Conservation (phyloP, 2,888 invertebrate genomes). For the Scaptomyza parva region DNA sequence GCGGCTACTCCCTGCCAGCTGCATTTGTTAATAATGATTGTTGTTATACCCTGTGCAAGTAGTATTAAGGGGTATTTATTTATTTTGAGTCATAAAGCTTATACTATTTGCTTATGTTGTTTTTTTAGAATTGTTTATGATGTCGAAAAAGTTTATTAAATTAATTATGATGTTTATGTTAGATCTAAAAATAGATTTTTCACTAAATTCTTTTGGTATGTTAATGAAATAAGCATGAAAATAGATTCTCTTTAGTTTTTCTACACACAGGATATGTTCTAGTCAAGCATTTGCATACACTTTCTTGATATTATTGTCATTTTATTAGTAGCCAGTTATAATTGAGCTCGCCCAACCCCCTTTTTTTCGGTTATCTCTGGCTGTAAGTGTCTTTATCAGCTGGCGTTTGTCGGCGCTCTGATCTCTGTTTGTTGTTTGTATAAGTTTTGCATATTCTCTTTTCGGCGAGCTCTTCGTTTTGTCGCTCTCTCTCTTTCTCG, state of each 20-base stretch:
- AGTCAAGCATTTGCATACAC: neutral
- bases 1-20: conserved; percentile 29
- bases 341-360: conserved; percentile 42
- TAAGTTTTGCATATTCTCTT: conserved; percentile 32
- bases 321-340: conserved; percentile 44
- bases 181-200: neutral
- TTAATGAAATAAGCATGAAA: too few relatives aligned
- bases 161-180: neutral
- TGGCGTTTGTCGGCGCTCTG: conserved; percentile 30
- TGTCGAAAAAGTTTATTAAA: neutral
- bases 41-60: conserved; percentile 1
- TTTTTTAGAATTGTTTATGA: too few relatives aligned
- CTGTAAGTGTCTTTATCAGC: conserved; percentile 19
- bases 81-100: too few relatives aligned
- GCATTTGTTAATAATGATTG: conserved; percentile 28
- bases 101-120: too few relatives aligned
- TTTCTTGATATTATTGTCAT: conserved; percentile 5
- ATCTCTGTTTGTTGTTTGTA: conserved; percentile 30
- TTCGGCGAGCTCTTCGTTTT: conserved; percentile 11
- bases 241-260: too few relatives aligned
- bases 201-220: too few relatives aligned
- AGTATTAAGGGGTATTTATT: neutral
- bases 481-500: conserved; percentile 15
- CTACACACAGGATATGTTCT: neutral
- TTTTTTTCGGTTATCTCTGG: conserved; percentile 42